Evolutionary conservation across 2,797 vertebrate species (phyloP), one percentile per base, ranked within the genome.

Genomic region (Percopsis omiscomaycus): DNA sequence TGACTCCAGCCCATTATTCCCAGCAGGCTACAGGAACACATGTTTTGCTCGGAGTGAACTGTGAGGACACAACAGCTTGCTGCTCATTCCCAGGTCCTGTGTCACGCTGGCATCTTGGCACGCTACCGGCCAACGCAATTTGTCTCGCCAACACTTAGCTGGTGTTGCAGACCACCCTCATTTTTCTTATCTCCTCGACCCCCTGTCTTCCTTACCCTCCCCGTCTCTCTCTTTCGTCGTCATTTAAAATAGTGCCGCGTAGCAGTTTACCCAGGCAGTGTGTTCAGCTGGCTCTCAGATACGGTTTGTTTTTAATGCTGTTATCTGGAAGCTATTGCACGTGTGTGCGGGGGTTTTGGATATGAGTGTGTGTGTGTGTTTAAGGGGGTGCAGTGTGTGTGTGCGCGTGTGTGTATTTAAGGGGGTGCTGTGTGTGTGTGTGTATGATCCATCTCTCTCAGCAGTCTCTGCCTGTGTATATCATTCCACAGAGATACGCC

Each of bases 61-160:
- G 68, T 56, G 58, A 68, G 68, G 48, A 66, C 57, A 69, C 65
- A 81, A 75, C 45, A 29, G 78, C 71, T 74, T 51, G 73, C 71
- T 63, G 76, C 71, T 66, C 58, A 61, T 73, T 83, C 83, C 66
- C 67, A 77, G 83, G 78, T 81, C 80, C 71, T 60, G 78, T 78
- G 66, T 82, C 86, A 81, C 55, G 77, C 83, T 83, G 88, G 22
- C 85, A 73, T 76, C 75, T 12, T 80, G 68, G 69, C 61, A 72
- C 12, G 69, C 69, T 63, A 79, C 82, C 82, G 82, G 80, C 83
- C 75, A 83, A 78, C 65, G 84, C 83, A 87, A 90, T 92, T 91
- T 92, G 89, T 92, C 89, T 86, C 85, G 84, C 79, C 64, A 89
- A 81, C 84, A 78, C 80, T 88, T 83, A 87, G 85, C 76, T 67